phyloP scores from a whole-genome alignment of 2,888 invertebrate species.

The Nycteola revayana region DNA sequence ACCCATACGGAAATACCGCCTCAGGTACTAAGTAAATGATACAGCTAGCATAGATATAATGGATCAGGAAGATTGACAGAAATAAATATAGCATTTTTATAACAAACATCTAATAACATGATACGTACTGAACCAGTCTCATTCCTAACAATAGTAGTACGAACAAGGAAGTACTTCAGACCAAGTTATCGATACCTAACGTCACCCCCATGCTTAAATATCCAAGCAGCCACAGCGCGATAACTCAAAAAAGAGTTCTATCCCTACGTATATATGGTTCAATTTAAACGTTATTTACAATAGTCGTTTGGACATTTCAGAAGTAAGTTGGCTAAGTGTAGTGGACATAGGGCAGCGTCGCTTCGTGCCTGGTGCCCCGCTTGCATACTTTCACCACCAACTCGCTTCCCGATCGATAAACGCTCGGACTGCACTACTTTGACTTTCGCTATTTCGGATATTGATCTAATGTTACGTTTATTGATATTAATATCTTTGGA shows the following conservation, averaged over 20 bases:
- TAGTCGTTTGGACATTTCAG: neutral
- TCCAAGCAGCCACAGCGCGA: neutral
- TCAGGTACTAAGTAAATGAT: no score
- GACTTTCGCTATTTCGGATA: constrained; percentile 29
- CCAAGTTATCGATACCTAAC: constrained; percentile 28
- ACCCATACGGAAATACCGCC: no score
- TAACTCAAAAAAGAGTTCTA: neutral
- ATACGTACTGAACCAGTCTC: constrained; percentile 6
- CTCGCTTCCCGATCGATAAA: constrained; percentile 60
- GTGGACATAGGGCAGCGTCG: constrained; percentile 74
- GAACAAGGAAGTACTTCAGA: constrained; percentile 33
- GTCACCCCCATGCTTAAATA: neutral
- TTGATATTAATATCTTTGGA: neutral
- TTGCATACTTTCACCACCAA: constrained; percentile 74
- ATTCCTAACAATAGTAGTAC: constrained; percentile 33
- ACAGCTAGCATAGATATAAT: no score
- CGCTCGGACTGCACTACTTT: constrained; percentile 42
- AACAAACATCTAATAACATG: neutral
- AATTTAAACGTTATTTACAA: neutral
- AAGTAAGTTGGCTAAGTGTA: constrained; percentile 34
- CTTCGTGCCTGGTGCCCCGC: constrained; percentile 58
- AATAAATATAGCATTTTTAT: no score
- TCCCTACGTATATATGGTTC: neutral
- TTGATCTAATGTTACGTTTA: constrained; percentile 9
- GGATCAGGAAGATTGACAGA: no score